Percentiles rank a stretch among this genome's conserved stretches.
Conservation (phyloP, 2,797 vertebrate genomes). For the Crenichthys baileyi region DNA sequence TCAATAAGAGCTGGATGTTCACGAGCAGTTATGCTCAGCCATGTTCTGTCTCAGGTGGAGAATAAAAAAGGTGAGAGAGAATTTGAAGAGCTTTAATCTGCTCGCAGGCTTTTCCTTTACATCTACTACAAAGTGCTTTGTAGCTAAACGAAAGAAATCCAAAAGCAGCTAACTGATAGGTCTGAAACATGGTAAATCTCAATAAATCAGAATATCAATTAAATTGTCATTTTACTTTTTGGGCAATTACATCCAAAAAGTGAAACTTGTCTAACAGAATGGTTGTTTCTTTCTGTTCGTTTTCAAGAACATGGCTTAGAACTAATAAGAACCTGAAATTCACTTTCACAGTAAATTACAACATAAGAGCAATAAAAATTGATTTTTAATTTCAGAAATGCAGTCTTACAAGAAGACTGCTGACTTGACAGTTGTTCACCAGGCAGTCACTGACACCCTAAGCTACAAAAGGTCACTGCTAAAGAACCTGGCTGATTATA, state of each 20-base stretch:
- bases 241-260: neutral
- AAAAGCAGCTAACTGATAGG: neutral
- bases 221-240: neutral
- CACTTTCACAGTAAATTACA: neutral
- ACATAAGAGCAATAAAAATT: neutral
- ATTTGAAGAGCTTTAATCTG: neutral
- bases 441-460: neutral
- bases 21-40: slow-evolving; percentile 11
- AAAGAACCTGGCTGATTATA: neutral
- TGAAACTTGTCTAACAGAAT: neutral
- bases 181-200: neutral
- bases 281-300: neutral
- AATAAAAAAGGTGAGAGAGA: slow-evolving; percentile 1
- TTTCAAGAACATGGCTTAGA: neutral
- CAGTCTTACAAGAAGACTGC: neutral
- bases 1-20: slow-evolving; percentile 14
- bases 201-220: neutral
- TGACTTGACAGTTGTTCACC: neutral
- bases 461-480: neutral
- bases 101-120: slow-evolving; percentile 5
- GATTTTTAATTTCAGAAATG: neutral
- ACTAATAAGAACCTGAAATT: neutral
- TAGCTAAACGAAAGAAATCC: neutral
- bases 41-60: neutral
- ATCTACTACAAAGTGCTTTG: slow-evolving; percentile 1